These are phyloP conservation scores for Imbricaverruca yamaguchii DNA, from an alignment of 2,888 invertebrate species.

Conservation along the genomic window DNA sequence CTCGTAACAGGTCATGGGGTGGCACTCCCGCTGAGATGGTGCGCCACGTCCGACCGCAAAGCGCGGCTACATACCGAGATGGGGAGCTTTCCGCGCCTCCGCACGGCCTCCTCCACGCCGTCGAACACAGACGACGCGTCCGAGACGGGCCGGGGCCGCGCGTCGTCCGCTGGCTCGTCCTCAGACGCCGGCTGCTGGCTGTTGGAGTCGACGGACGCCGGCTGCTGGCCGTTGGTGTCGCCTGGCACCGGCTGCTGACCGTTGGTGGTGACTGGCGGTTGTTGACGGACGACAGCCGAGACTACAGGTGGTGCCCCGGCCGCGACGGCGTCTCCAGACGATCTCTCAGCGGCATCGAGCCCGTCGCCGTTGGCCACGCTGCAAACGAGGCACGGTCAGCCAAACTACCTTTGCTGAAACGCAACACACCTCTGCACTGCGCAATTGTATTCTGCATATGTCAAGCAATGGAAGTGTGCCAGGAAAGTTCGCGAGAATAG, in stretches of 20 bases:
- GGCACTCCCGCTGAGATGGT: too few species aligned
- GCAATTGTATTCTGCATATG: too few species aligned
- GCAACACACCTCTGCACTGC: too few species aligned
- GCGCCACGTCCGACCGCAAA: too few species aligned
- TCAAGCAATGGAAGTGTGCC: too few species aligned
- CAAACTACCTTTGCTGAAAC: too few species aligned
- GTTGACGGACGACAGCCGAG: slow-evolving; percentile 42
- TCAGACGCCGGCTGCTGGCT: slow-evolving; percentile 51
- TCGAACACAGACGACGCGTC: slow-evolving; percentile 34
- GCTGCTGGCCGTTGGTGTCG: slow-evolving; percentile 66
- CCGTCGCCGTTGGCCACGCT: neutral
- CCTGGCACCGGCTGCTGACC: slow-evolving; percentile 75
- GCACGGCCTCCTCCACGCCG: slow-evolving; percentile 26
- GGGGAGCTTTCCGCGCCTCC: neutral
- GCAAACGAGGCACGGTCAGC: neutral
- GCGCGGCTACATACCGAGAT: neutral
- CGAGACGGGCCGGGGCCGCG: slow-evolving; percentile 38
- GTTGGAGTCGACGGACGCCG: slow-evolving; percentile 38
- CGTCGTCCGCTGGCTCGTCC: slow-evolving; percentile 53
- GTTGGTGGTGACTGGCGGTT: slow-evolving; percentile 85
- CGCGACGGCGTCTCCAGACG: too few species aligned
- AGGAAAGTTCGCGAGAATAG: too few species aligned
- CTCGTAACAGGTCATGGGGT: too few species aligned
- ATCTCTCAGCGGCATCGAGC: slow-evolving; percentile 44
- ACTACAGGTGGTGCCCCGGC: too few species aligned